A percentile compares a stretch with the other conserved stretches of the same genome.
Conservation (phyloP, 2,113 vertebrate genomes). For the Noctilio leporinus region DNA sequence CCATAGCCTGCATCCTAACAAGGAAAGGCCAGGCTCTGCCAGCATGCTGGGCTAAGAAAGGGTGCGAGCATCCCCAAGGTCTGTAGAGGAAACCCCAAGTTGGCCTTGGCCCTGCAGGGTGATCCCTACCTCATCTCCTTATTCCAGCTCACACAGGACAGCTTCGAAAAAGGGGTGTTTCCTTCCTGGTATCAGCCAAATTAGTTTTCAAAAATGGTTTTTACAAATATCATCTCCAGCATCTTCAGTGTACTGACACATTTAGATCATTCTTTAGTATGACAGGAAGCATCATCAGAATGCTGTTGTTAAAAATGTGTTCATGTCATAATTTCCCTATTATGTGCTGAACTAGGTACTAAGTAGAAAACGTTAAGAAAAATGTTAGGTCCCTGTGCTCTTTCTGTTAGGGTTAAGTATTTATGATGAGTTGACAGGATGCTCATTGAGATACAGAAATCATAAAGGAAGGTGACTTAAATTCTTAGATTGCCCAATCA, state of each 20-base stretch:
- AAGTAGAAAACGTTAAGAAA: accelerated
- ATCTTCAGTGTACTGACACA: accelerated
- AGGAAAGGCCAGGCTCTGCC: neutral
- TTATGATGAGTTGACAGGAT: no score
- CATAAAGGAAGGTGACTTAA: neutral
- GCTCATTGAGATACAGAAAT: no score
- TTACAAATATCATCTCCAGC: accelerated
- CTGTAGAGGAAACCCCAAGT: no score
- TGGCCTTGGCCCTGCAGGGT: neutral
- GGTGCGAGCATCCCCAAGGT: accelerated
- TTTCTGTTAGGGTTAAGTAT: no score
- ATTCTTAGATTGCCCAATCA: neutral
- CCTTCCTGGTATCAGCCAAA: no score
- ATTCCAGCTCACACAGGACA: accelerated
- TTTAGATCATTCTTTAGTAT: no score
- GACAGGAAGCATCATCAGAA: accelerated
- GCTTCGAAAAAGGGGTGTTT: neutral
- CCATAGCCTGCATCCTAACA: neutral
- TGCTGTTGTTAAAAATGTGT: neutral
- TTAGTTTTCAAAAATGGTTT: neutral
- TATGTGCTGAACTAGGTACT: accelerated
- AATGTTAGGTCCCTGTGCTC: accelerated
- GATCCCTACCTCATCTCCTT: neutral
- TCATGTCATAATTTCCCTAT: accelerated
- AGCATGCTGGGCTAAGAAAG: accelerated